These are phyloP conservation scores for Heliocidaris erythrogramma DNA, from an alignment of 35 echinoderm and acorn worm genomes.

Conservation along the genomic window DNA sequence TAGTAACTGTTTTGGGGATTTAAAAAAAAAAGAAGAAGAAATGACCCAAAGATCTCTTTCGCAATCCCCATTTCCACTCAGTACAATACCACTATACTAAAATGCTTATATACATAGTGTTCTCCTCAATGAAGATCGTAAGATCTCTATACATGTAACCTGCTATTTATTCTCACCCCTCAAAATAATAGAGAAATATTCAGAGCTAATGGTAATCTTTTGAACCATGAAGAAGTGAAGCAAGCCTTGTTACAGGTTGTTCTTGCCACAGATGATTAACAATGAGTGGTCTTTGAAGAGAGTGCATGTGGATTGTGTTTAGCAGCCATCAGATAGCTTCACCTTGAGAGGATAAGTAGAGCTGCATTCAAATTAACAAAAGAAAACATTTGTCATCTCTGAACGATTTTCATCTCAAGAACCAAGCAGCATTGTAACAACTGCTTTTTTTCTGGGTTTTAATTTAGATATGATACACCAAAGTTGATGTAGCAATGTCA, in stretches of 20 bases:
- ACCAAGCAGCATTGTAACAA: no score
- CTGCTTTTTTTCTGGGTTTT: no score
- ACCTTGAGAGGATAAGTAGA: no score
- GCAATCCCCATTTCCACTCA: not conserved
- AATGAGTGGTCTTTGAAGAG: not conserved
- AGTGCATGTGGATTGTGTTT: not conserved
- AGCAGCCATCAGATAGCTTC: not conserved
- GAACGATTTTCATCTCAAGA: no score
- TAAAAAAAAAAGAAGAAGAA: not conserved
- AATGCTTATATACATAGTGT: conserved; percentile 13
- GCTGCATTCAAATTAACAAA: no score
- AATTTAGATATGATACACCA: no score
- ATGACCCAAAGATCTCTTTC: conserved; percentile 3
- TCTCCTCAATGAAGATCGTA: not conserved
- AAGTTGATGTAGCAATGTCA: no score
- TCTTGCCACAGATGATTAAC: not conserved
- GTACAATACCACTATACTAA: conserved; percentile 4
- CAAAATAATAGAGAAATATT: not conserved
- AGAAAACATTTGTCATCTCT: no score
- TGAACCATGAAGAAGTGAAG: not conserved
- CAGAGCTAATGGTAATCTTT: not conserved
- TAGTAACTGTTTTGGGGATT: conserved; percentile 46
- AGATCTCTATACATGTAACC: not conserved
- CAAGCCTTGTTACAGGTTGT: not conserved
- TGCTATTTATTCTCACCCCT: not conserved